Evolutionary conservation across 2,113 vertebrate genomes (phyloP), one percentile per base, ranked within the genome.

Genomic region (Pseudorasbora parva): DNA sequence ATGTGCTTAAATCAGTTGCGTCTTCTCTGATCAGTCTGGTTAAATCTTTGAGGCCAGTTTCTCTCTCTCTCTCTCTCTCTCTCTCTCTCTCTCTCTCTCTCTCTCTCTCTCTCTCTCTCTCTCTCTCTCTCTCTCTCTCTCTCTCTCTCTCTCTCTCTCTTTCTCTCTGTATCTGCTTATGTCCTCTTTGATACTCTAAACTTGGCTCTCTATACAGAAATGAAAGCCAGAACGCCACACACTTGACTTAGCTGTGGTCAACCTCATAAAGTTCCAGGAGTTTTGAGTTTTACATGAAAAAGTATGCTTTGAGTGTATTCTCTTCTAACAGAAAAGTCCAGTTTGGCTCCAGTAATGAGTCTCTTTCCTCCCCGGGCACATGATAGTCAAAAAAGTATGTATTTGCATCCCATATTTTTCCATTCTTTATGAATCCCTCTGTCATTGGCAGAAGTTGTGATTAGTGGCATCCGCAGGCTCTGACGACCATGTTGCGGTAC

Each of bases 401-500:
- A n/a, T 78, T 27, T 41, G 12, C 57, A 17, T 72, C 77, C 81
- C 27, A 27, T 64, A 41, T 72, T 84, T 81, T 23, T 11, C 73
- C 25, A 54, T 8, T 2, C 51, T 21, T 54, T 54, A 54, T 37
- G 68, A 43, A 27, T 23, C 72, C 72, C 17, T 43, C 66, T 19
- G 59, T 9, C 33, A 14, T 9, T 2, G 14, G 9, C 0, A 4
- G 30, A 6, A 23, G 12, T 15, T 1, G 41, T 68, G 45, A 2
- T 94, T 95, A 99, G 93, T 99, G 98, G 86, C 98, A 99, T 87
- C 97, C 98, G 0, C 98, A 99, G 76, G 97, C 96, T 90, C 96
- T 93, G 88, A 99, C 98, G 64, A 99, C 98, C 98, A 99, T 99
- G 93, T 99, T 99, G 73, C 97, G 94, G 92, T 99, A 99, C 85